These are phyloP conservation scores for Anguilla anguilla DNA, from an alignment of 2,797 vertebrate species.

Conservation along the genomic window DNA sequence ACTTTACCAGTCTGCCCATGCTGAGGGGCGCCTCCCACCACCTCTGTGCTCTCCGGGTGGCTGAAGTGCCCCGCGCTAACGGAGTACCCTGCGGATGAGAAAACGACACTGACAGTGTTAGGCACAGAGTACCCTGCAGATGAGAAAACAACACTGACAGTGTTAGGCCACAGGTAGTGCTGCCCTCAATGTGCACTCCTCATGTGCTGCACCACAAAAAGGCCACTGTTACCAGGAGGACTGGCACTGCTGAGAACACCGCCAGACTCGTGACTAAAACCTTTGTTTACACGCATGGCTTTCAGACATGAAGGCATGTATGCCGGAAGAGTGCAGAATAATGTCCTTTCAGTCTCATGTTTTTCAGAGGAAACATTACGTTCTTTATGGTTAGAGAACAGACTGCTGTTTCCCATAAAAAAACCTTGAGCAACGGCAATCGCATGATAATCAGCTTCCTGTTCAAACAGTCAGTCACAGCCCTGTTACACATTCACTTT, in stretches of 20 bases:
- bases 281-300: background rate
- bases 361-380: background rate
- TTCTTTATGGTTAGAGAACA: conserved; percentile 2
- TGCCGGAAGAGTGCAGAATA: background rate
- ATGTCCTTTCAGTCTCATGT: background rate
- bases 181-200: background rate
- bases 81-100: conserved; percentile 81
- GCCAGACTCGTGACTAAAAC: background rate
- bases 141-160: background rate
- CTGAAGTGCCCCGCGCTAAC: conserved; percentile 90
- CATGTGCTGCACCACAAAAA: background rate
- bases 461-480: background rate
- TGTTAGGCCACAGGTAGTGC: background rate
- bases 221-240: background rate
- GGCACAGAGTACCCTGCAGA: background rate
- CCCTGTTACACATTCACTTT: background rate
- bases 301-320: background rate
- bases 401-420: background rate
- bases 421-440: background rate
- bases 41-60: conserved; percentile 70
- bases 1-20: conserved; percentile 94
- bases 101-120: background rate
- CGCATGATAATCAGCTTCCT: conserved; percentile 21
- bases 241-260: background rate
- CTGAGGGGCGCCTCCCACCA: conserved; percentile 93